Percentiles rank a stretch among this genome's conserved stretches.
phyloP scores from a whole-genome alignment of 2,113 vertebrate species.

The Polyodon spathula region DNA sequence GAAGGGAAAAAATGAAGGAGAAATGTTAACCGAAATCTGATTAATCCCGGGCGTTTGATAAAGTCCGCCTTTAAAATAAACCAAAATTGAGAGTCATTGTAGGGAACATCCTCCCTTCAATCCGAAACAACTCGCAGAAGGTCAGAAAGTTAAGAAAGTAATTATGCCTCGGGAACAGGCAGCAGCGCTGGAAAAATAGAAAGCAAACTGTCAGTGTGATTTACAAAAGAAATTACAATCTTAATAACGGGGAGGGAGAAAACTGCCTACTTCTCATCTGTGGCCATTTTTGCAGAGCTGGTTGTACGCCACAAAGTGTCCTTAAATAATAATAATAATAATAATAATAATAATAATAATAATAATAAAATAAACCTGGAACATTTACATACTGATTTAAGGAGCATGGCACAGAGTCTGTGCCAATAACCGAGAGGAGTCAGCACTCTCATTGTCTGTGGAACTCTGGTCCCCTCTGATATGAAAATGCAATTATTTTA shows the following conservation, averaged over 20 bases:
- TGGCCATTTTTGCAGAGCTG: conserved; percentile 86
- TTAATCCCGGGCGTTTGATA: conserved; percentile 37
- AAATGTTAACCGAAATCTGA: conserved; percentile 49
- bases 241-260: conserved; percentile 68
- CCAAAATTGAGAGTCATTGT: conserved; percentile 32
- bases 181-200: conserved; percentile 83
- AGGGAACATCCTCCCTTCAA: conserved; percentile 51
- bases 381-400: conserved; percentile 99
- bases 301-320: conserved; percentile 95
- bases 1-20: background rate
- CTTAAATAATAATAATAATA: conserved; percentile 99
- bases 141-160: conserved; percentile 92
- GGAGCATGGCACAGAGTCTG: conserved; percentile 99
- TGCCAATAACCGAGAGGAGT: conserved; percentile 99
- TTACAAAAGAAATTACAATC: conserved; percentile 98
- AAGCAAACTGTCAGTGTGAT: conserved; percentile 96
- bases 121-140: conserved; percentile 46
- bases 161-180: conserved; percentile 81
- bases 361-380: conserved; percentile 67
- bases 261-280: conserved; percentile 89
- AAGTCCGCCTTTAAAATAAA: conserved; percentile 32
- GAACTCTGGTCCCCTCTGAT: conserved; percentile 99
- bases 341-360: conserved; percentile 66
- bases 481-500: conserved; percentile 99
- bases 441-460: conserved; percentile 99